Conservation (phyloP, 2,797 vertebrate species). For the Danio kyathit region DNA sequence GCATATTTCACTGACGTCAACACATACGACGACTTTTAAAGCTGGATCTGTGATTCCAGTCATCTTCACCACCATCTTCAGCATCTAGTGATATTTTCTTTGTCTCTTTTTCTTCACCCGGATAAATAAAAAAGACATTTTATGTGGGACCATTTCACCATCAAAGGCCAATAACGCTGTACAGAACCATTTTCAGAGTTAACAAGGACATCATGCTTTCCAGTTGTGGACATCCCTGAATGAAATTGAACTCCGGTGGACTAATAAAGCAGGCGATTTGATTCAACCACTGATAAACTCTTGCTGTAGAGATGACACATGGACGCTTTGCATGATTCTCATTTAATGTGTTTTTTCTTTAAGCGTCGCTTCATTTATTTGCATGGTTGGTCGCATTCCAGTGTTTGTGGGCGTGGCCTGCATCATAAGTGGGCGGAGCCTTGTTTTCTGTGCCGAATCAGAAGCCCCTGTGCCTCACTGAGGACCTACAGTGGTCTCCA, state of each 20-base stretch:
- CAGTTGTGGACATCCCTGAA: constrained; percentile 70
- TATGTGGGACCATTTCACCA: constrained; percentile 72
- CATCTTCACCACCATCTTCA: constrained; percentile 61
- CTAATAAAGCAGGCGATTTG: constrained; percentile 44
- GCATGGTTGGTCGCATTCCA: constrained; percentile 71
- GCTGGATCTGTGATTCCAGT: constrained; percentile 50
- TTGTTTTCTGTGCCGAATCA: constrained; percentile 48
- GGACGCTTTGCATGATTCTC: constrained; percentile 72
- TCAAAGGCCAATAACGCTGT: constrained; percentile 68
- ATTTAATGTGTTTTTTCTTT: constrained; percentile 70
- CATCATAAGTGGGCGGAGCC: constrained; percentile 24
- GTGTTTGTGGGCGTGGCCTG: constrained; percentile 55
- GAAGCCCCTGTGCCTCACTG: constrained; percentile 46
- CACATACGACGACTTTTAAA: constrained; percentile 97
- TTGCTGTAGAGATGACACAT: constrained; percentile 67
- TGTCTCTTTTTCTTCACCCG: constrained; percentile 67
- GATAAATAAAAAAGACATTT: constrained; percentile 70
- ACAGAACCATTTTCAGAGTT: constrained; percentile 50
- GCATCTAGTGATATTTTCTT: constrained; percentile 43
- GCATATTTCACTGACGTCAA: constrained; percentile 98
- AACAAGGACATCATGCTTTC: constrained; percentile 51
- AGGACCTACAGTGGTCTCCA: constrained; percentile 48
- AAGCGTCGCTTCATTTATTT: constrained; percentile 68
- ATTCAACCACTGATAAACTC: constrained; percentile 71
- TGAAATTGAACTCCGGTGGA: constrained; percentile 61